These are phyloP conservation scores for Odocoileus virginianus DNA, from an alignment of 2,113 vertebrate species.

Conservation along the genomic window DNA sequence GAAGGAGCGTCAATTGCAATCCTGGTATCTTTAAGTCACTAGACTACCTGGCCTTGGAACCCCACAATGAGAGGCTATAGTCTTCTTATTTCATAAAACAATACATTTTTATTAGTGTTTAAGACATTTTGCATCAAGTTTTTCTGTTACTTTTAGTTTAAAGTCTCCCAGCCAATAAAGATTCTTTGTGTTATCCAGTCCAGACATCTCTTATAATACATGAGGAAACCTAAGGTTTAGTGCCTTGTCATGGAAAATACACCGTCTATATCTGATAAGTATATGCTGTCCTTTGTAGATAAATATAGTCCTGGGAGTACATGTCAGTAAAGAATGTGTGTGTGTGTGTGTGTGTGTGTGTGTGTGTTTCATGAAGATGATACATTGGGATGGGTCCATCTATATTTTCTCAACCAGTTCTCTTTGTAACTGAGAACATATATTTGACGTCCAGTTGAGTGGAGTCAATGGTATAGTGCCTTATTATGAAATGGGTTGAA, in stretches of 20 bases:
- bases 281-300: neutral
- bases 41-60: neutral
- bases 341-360: neutral
- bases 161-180: neutral
- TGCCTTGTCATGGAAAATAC: neutral
- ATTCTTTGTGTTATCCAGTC: neutral
- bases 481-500: neutral
- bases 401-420: neutral
- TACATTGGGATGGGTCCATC: neutral
- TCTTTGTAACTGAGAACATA: neutral
- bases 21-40: neutral
- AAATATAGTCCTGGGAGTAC: neutral
- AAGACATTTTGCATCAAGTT: neutral
- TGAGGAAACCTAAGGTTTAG: neutral
- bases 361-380: neutral
- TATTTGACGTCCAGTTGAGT: neutral
- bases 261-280: neutral
- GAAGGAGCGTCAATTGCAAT: neutral
- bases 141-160: neutral
- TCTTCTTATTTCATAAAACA: neutral
- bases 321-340: neutral
- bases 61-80: neutral
- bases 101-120: slow-evolving; percentile 1
- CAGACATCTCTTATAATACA: neutral
- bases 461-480: neutral